Evolutionary conservation across 2,888 invertebrate species (phyloP).

Genomic region (Drosophila barbarae): DNA sequence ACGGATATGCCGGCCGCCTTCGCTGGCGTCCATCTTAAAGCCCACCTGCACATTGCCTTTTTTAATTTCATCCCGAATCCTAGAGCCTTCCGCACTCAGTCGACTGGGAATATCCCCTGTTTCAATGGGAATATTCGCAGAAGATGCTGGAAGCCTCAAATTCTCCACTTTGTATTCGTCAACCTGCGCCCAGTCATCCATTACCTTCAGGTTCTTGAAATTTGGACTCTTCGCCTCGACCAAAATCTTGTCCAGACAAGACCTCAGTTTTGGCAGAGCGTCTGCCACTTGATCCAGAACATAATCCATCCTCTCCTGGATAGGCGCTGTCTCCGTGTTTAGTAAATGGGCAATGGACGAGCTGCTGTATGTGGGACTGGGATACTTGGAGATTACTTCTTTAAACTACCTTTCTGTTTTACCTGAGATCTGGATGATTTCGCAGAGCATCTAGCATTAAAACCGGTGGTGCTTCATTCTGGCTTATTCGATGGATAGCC

Average conservation of each 20-base stretch:
- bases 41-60: conserved; percentile 27
- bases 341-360: conserved; percentile 41
- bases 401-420: neutral
- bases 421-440: conserved; percentile 60
- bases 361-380: conserved; percentile 18
- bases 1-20: conserved; percentile 19
- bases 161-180: neutral
- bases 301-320: neutral
- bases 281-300: conserved; percentile 23
- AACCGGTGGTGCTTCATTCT: conserved; percentile 83
- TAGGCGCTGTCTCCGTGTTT: conserved; percentile 5
- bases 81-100: conserved; percentile 8
- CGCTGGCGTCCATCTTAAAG: conserved; percentile 30
- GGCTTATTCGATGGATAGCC: conserved; percentile 94
- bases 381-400: neutral
- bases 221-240: conserved; percentile 5
- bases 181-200: conserved; percentile 16
- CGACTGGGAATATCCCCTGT: neutral
- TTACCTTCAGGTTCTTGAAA: conserved; percentile 9
- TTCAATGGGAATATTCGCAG: neutral
- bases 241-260: conserved; percentile 14
- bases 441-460: conserved; percentile 81
- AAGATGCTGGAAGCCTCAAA: neutral
- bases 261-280: conserved; percentile 29
- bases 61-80: conserved; percentile 15